These are phyloP conservation scores for Eugnorisma glareosa DNA, from an alignment of 2,888 invertebrate species.

Conservation along the genomic window DNA sequence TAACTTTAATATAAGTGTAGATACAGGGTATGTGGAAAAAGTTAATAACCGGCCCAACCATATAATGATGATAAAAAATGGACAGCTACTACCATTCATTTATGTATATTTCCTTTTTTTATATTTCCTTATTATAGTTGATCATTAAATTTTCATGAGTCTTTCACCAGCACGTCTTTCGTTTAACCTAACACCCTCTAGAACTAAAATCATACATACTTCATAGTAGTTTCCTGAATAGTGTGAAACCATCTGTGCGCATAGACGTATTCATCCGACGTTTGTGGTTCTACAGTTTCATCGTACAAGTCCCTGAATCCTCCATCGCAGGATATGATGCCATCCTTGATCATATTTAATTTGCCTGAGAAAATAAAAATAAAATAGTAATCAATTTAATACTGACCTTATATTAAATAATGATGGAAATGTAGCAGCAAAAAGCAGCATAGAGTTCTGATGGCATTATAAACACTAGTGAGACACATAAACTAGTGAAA, in stretches of 20 bases:
- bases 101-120: not conserved
- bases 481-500: too few species aligned
- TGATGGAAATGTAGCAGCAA: not conserved
- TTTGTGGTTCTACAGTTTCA: constrained; percentile 62
- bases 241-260: constrained; percentile 71
- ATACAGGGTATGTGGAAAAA: not conserved
- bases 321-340: constrained; percentile 63
- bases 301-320: constrained; percentile 72
- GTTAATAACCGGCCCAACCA: not conserved
- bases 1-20: not conserved
- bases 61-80: not conserved
- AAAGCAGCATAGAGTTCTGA: not conserved
- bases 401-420: not conserved
- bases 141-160: not conserved
- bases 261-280: constrained; percentile 69
- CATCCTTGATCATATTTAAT: constrained; percentile 51
- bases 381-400: not conserved
- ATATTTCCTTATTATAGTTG: not conserved
- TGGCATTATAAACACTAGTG: not conserved
- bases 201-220: constrained; percentile 60
- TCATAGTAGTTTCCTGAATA: constrained; percentile 70
- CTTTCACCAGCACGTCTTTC: not conserved
- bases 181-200: not conserved
- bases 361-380: constrained; percentile 20
- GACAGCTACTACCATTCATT: too few species aligned